A percentile compares a stretch with the other conserved stretches of the same genome.
Evolutionary conservation across 1,140 invertebrate genomes (phyloP).

Genomic region (Leucophenga varia): DNA sequence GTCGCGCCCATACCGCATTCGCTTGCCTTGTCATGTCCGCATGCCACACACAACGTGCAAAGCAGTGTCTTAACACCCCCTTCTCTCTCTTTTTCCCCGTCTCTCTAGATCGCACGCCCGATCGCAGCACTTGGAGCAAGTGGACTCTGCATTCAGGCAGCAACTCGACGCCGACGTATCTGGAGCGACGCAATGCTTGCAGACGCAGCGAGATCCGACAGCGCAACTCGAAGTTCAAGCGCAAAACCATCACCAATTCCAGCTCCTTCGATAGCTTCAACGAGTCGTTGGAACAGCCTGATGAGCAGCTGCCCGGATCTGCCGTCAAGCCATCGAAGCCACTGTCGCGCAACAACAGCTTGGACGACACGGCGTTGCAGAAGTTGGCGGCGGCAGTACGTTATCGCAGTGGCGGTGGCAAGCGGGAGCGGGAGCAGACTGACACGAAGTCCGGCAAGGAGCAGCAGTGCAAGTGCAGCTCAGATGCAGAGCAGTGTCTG

Average conservation of each 20-base stretch:
- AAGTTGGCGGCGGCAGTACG: too few species aligned
- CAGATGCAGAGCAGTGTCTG: too few species aligned
- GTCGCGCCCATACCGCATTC: neutral
- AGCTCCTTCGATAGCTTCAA: constrained; percentile 16
- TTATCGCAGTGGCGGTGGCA: too few species aligned
- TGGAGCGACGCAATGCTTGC: constrained; percentile 68
- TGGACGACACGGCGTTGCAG: constrained; percentile 17
- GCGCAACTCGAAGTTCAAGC: constrained; percentile 66
- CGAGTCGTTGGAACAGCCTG: constrained; percentile 1
- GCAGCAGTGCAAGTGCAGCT: constrained; percentile 33
- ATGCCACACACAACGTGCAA: too few species aligned
- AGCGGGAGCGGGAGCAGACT: neutral
- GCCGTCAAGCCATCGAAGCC: neutral
- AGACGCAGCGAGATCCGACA: constrained; percentile 36
- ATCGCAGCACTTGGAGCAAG: constrained; percentile 26
- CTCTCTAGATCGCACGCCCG: constrained; percentile 26
- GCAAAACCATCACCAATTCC: constrained; percentile 20
- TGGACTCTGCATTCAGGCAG: constrained; percentile 18
- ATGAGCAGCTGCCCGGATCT: too few species aligned
- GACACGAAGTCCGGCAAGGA: constrained; percentile 13
- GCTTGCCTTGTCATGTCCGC: too few species aligned
- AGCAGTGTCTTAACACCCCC: too few species aligned
- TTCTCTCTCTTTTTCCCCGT: too few species aligned
- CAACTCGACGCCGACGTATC: constrained; percentile 83
- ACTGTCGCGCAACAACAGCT: constrained; percentile 6